phyloP scores from a whole-genome alignment of 2,113 vertebrate genomes.

The Caracal caracal region DNA sequence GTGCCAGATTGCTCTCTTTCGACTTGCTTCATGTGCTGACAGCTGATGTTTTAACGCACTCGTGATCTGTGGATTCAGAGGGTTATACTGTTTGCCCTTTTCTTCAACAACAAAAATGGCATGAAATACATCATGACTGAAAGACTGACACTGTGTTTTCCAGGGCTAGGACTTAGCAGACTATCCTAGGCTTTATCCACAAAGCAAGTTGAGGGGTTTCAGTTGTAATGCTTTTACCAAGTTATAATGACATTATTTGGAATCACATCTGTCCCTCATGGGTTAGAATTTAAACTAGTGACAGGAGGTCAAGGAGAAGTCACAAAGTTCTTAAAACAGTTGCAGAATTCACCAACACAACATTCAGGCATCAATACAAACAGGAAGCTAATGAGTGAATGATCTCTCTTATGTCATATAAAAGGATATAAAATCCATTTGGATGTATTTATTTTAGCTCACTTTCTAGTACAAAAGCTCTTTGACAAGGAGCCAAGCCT shows the following conservation, averaged over 20 bases:
- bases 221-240: neutral
- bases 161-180: neutral
- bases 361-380: neutral
- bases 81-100: neutral
- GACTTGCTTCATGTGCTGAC: neutral
- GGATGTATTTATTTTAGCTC: neutral
- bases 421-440: neutral
- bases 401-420: neutral
- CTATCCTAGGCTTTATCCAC: conserved; percentile 3
- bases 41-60: neutral
- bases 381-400: neutral
- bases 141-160: neutral
- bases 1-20: neutral
- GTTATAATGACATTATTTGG: conserved; percentile 10
- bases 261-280: conserved; percentile 3
- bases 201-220: neutral
- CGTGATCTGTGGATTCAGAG: neutral
- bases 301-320: neutral
- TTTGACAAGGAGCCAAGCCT: neutral
- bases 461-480: conserved; percentile 32
- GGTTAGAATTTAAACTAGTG: conserved; percentile 37
- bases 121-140: neutral
- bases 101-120: conserved; percentile 4
- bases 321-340: neutral
- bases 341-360: conserved; percentile 4